These are phyloP conservation scores for Cyanistes caeruleus DNA, from an alignment of 2,113 vertebrate species.

Conservation along the genomic window DNA sequence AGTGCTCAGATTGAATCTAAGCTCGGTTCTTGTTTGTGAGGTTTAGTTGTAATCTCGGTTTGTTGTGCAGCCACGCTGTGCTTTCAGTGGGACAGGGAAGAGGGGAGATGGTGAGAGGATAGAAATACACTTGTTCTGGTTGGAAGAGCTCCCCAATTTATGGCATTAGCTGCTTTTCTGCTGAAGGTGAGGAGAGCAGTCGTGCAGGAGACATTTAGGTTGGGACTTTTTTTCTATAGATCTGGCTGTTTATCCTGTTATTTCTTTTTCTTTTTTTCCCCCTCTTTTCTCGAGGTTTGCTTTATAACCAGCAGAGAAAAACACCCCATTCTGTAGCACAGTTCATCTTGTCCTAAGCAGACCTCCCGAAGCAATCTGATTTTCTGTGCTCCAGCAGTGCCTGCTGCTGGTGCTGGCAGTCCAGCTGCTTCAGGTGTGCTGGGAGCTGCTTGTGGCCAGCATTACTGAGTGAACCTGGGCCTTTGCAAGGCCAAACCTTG, in stretches of 20 bases:
- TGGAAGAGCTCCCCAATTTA: background rate
- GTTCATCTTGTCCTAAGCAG: background rate
- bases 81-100: background rate
- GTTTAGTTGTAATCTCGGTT: background rate
- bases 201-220: accelerated
- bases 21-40: accelerated
- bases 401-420: background rate
- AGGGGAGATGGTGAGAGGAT: background rate
- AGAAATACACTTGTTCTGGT: background rate
- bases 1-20: background rate
- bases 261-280: background rate
- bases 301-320: background rate
- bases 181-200: background rate
- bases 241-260: background rate
- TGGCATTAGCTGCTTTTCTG: background rate
- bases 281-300: background rate
- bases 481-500: background rate
- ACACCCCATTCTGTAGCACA: background rate
- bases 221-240: background rate
- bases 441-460: background rate
- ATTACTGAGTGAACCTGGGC: background rate
- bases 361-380: background rate
- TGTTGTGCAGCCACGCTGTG: background rate
- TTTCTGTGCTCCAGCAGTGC: background rate
- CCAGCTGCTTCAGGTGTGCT: background rate